These are phyloP conservation scores for Melospiza georgiana DNA, from an alignment of 2,113 vertebrate species.

Conservation along the genomic window DNA sequence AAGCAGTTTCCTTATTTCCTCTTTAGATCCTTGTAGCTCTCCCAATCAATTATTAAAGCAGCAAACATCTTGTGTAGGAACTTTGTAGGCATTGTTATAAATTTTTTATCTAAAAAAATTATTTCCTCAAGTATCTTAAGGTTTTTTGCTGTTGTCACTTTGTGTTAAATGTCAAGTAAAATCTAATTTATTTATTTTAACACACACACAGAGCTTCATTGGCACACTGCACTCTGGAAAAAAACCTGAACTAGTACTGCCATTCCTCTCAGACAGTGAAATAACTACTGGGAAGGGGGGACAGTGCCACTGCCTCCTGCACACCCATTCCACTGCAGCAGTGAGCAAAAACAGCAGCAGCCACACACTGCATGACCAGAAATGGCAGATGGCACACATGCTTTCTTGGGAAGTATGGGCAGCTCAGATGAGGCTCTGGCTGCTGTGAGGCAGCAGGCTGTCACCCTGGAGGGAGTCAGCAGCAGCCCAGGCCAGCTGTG, in stretches of 20 bases:
- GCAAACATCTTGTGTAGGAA: conserved; percentile 44
- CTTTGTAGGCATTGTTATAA: conserved; percentile 32
- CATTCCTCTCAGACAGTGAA: not conserved
- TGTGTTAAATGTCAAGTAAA: conserved; percentile 58
- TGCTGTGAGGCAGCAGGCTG: not conserved
- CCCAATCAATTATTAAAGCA: conserved; percentile 62
- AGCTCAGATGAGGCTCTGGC: not conserved
- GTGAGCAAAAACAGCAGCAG: not conserved
- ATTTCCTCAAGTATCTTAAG: conserved; percentile 49
- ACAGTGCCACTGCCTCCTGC: not conserved
- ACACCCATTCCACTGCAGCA: not conserved
- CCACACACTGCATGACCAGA: not conserved
- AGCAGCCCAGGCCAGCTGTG: not conserved
- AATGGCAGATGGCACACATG: not conserved
- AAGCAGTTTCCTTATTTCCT: not conserved
- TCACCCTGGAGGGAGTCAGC: not conserved
- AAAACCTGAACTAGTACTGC: not conserved
- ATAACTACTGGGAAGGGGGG: not conserved
- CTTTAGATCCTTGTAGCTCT: not conserved
- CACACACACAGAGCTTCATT: not conserved
- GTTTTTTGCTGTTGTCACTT: conserved; percentile 50
- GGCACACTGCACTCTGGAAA: not conserved
- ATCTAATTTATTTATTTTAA: conserved; percentile 60
- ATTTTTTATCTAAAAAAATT: conserved; percentile 68
- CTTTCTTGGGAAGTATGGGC: not conserved